A percentile compares a stretch with the other conserved stretches of the same genome.
Conservation (phyloP, 1,140 invertebrate species). For the Cyphomyrmex costatus region DNA sequence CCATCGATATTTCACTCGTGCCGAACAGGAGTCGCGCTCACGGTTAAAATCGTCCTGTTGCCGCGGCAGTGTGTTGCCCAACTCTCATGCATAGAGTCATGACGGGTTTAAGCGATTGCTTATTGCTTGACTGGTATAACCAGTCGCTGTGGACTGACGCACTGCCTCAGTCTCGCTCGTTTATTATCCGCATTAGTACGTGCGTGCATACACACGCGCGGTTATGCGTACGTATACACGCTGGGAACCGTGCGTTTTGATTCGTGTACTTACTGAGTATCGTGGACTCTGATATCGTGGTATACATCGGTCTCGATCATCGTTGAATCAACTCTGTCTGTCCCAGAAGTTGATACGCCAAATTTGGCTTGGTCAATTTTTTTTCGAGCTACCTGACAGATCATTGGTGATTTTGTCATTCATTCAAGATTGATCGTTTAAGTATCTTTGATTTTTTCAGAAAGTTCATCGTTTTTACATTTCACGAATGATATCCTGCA, state of each 20-base stretch:
- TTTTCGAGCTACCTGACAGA: not conserved
- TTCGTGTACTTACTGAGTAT: constrained; percentile 17
- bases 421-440: not conserved
- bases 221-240: not conserved
- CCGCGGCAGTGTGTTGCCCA: constrained; percentile 67
- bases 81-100: constrained; percentile 81
- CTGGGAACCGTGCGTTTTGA: not conserved
- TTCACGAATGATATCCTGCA: not conserved
- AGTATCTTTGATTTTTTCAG: no score
- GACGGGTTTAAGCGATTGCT: constrained; percentile 78
- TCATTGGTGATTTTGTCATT: not conserved
- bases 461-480: not conserved
- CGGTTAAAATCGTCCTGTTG: constrained; percentile 65
- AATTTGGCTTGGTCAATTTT: not conserved
- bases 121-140: constrained; percentile 76
- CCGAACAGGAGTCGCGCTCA: constrained; percentile 52
- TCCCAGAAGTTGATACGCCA: constrained; percentile 4
- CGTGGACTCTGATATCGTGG: not conserved
- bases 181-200: constrained; percentile 70
- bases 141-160: constrained; percentile 70
- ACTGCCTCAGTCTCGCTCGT: constrained; percentile 69
- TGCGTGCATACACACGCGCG: not conserved
- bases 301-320: not conserved
- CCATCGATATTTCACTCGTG: constrained; percentile 74
- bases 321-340: constrained; percentile 8